Evolutionary conservation across 2,113 vertebrate genomes (phyloP).

Genomic region (Eonycteris spelaea): DNA sequence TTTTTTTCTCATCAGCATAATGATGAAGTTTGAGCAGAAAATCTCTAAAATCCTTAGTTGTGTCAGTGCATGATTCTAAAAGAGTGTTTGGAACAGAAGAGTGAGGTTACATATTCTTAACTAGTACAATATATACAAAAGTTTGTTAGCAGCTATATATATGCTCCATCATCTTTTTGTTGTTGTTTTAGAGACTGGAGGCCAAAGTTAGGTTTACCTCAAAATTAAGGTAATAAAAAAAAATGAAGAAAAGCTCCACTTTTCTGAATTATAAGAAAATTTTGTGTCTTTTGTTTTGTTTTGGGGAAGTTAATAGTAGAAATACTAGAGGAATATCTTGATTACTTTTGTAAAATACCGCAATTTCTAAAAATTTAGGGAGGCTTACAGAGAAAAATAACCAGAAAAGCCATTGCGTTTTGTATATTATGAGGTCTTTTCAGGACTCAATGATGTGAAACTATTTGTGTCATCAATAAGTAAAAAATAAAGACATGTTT

Average conservation of each 20-base stretch:
- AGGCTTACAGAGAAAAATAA: background rate
- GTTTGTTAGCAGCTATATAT: background rate
- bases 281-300: background rate
- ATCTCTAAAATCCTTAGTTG: background rate
- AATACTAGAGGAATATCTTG: background rate
- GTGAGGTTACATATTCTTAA: background rate
- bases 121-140: background rate
- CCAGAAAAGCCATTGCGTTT: background rate
- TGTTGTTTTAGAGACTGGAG: background rate
- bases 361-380: background rate
- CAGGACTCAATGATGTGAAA: background rate
- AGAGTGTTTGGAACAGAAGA: background rate
- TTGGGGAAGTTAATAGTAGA: background rate
- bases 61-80: background rate
- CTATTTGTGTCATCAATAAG: background rate
- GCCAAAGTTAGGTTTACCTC: background rate
- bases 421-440: background rate
- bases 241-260: background rate
- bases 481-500: background rate
- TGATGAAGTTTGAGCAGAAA: background rate
- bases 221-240: background rate
- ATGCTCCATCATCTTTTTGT: background rate
- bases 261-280: background rate
- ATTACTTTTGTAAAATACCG: background rate
- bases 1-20: background rate